Evolutionary conservation across 2,113 vertebrate genomes (phyloP).

Genomic region (Mesitornis unicolor): DNA sequence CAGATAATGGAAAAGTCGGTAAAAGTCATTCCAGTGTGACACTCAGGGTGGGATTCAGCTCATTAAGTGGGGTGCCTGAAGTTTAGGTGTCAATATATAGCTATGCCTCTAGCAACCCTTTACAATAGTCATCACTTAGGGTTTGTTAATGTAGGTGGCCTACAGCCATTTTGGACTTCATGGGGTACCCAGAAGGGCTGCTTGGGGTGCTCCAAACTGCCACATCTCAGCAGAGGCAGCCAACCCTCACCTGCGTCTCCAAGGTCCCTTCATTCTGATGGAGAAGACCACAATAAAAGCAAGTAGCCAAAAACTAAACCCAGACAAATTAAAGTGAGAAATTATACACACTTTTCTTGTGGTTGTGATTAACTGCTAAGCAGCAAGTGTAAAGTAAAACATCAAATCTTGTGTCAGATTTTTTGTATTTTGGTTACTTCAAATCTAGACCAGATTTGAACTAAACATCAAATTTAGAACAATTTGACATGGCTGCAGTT

Average conservation of each 20-base stretch:
- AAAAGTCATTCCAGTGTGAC: neutral
- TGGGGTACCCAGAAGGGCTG: neutral
- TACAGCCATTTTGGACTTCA: neutral
- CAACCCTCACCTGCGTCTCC: neutral
- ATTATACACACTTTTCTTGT: rapidly evolving
- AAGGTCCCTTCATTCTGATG: neutral
- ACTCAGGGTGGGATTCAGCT: neutral
- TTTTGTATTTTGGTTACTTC: neutral
- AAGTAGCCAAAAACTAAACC: neutral
- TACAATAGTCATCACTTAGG: neutral
- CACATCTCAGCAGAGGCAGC: neutral
- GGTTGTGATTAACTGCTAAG: neutral
- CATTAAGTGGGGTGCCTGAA: neutral
- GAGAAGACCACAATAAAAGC: neutral
- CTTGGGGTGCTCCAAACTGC: neutral
- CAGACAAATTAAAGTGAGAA: neutral
- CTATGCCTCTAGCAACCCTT: neutral
- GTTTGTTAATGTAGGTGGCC: neutral
- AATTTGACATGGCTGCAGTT: neutral
- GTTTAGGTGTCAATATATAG: neutral
- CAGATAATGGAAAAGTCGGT: neutral
- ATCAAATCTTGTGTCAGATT: neutral
- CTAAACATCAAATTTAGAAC: neutral
- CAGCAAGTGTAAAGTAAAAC: neutral
- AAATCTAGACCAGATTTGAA: neutral